phyloP scores from a whole-genome alignment of 2,113 vertebrate genomes.

The Hiodon tergisus region DNA sequence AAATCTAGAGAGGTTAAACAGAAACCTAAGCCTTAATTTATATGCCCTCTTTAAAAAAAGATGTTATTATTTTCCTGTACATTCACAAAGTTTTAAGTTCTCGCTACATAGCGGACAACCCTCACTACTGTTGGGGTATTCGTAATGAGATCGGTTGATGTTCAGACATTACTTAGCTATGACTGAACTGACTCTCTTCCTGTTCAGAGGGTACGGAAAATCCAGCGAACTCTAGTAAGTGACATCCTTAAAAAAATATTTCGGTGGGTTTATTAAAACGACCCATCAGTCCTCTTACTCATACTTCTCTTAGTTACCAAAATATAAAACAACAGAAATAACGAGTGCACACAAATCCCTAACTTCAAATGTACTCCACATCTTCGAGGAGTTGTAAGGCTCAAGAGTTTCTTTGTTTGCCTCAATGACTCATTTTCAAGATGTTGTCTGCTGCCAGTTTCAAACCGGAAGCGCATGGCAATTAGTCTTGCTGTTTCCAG shows the following conservation, averaged over 20 bases:
- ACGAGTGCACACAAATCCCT: not conserved
- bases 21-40: conserved; percentile 3
- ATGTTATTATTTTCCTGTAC: conserved; percentile 28
- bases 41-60: conserved; percentile 1
- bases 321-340: not conserved
- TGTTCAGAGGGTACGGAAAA: conserved; percentile 79
- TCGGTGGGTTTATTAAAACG: conserved; percentile 67
- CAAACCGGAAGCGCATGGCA: conserved; percentile 86
- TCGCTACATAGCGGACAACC: conserved; percentile 71
- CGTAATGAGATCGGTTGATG: conserved; percentile 96
- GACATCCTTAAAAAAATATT: conserved; percentile 56
- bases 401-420: conserved; percentile 77
- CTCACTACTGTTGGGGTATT: conserved; percentile 84
- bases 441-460: conserved; percentile 85
- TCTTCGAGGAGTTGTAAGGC: conserved; percentile 19
- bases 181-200: conserved; percentile 92
- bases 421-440: conserved; percentile 88
- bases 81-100: conserved; percentile 39
- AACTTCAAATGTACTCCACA: conserved; percentile 8
- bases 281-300: conserved; percentile 46
- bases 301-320: conserved; percentile 18
- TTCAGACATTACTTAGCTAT: conserved; percentile 94
- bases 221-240: conserved; percentile 54
- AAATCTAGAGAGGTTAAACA: not conserved
- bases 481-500: conserved; percentile 74